Percentiles rank a stretch among this genome's conserved stretches.
Conservation (phyloP, 2,113 vertebrate genomes). For the Capra hircus region DNA sequence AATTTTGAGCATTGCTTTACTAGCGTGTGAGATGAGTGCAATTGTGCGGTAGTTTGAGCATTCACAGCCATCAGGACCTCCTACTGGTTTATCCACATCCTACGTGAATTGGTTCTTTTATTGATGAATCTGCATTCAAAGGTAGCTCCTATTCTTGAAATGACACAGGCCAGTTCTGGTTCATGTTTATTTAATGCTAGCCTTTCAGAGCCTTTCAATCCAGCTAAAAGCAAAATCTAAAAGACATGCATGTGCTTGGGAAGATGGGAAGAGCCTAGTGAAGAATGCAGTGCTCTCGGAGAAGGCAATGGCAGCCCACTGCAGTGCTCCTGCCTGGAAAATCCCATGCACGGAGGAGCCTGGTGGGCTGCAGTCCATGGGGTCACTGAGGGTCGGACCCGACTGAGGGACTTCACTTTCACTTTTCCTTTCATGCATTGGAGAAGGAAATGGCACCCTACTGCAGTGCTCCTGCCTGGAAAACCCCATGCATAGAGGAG, state of each 20-base stretch:
- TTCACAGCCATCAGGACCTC: fast-evolving
- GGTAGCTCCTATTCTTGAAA: background rate
- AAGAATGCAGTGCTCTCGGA: fast-evolving
- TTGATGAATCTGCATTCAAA: background rate
- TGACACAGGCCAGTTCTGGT: fast-evolving
- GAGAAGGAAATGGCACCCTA: no score
- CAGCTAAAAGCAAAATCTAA: background rate
- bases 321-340: no score
- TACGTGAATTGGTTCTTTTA: background rate
- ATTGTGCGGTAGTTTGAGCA: no score
- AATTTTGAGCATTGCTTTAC: no score
- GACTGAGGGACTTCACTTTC: no score
- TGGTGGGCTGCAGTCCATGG: no score
- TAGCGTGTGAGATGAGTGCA: no score
- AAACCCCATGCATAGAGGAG: fast-evolving
- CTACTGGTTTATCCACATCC: fast-evolving
- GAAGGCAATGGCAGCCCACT: no score
- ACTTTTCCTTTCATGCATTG: no score
- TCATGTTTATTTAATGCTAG: background rate
- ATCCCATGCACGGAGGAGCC: fast-evolving
- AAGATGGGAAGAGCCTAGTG: fast-evolving
- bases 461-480: no score
- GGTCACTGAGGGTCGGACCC: no score
- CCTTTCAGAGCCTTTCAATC: background rate
- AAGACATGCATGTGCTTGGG: fast-evolving